phyloP scores from a whole-genome alignment of 2,888 invertebrate genomes.

The Oasisia sp. region DNA sequence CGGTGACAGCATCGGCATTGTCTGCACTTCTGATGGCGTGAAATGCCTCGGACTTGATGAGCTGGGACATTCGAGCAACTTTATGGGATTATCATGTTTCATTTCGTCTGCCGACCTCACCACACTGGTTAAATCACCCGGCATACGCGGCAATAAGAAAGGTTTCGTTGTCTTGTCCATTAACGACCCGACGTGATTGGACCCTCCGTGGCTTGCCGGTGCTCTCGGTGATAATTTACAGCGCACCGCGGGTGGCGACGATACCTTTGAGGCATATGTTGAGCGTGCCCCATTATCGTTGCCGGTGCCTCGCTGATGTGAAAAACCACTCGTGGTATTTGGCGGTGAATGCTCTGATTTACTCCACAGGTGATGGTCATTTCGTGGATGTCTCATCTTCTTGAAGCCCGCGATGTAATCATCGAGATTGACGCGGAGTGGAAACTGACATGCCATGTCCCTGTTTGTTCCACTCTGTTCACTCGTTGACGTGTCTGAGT shows the following conservation, averaged over 20 bases:
- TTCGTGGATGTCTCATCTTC: background rate
- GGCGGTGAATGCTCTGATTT: background rate
- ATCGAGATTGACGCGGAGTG: background rate
- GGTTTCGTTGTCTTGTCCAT: background rate
- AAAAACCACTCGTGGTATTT: background rate
- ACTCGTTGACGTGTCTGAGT: background rate
- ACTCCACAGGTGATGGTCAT: background rate
- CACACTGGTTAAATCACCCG: background rate
- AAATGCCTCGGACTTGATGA: conserved; percentile 10
- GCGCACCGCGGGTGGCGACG: background rate
- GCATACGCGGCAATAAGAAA: background rate
- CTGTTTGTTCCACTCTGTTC: background rate
- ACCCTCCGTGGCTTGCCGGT: background rate
- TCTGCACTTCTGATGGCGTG: background rate
- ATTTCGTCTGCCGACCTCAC: background rate
- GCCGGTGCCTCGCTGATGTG: background rate
- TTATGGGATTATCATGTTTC: background rate
- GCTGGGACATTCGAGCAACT: background rate
- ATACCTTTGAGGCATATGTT: background rate
- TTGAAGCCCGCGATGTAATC: background rate
- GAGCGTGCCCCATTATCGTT: background rate
- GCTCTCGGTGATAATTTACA: background rate
- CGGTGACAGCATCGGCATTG: background rate
- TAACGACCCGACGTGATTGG: background rate
- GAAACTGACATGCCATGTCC: background rate